Evolutionary conservation across 2,797 vertebrate species (phyloP), one percentile per base, ranked within the genome.

Genomic region (Gymnoscopelus braueri): DNA sequence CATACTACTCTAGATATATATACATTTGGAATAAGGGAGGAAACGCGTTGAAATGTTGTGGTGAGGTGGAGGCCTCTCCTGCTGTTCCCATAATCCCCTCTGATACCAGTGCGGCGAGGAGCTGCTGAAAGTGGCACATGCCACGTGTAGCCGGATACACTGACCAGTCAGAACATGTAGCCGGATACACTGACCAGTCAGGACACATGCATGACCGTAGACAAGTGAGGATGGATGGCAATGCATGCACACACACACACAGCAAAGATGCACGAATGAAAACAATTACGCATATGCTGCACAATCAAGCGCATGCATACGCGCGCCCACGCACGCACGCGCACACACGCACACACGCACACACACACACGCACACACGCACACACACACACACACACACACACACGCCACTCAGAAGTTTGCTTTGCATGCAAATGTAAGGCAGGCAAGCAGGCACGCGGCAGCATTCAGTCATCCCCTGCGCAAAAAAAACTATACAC

Each of bases 21-120:
- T 29, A 29, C 26, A 29, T 29, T 29, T 32, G 48, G 63, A 60
- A 15, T 0, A 69, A 66, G 3, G 64, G 60, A 47, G 32, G 9
- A 58, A 61, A 71, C 51, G 74, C 67, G 72, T 61, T 74, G 71
- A 78, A 80, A 74, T 69, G 62, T 75, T 69, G 74, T 67, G 75
- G 74, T 4, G 32, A 69, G 60, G 72, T 56, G 24, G 76, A 71
- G 44, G 57, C 61, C 75, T 81, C 67, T 69, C 63, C 60, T 55
- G 54, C 60, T 52, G 53, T 56, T 58, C 49, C 51, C 64, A 65
- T 64, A 66, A 70, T 44, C 51, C 60, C 68, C 26, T 57, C 60
- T 62, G 54, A 3, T 19, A 32, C 66, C 57, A 62, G 26, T 58
- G 32, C 63, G 19, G 63, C 58, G 49, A 49, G 63, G 62, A 51